phyloP scores from a whole-genome alignment of 2,888 invertebrate species.

The Germaria angustata region DNA sequence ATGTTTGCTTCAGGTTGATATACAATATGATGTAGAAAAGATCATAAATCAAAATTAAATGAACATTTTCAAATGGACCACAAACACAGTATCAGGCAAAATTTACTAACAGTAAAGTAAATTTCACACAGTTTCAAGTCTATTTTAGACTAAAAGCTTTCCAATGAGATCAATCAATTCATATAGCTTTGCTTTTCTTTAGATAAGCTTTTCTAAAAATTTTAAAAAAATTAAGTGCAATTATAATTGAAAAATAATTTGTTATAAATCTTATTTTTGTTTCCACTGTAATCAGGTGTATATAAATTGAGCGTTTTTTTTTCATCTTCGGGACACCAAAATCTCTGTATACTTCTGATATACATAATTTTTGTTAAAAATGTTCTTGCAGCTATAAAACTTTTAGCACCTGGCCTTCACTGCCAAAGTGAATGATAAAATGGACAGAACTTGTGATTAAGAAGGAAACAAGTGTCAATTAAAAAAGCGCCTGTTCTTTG shows the following conservation, averaged over 20 bases:
- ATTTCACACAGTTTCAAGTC: too few species aligned
- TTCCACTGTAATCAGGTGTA: background rate
- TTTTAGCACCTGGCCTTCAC: slow-evolving; percentile 45
- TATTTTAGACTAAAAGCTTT: too few species aligned
- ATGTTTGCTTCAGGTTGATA: slow-evolving; percentile 49
- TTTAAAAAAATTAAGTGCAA: too few species aligned
- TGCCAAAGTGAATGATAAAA: slow-evolving; percentile 8
- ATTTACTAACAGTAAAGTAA: too few species aligned
- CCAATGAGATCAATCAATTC: too few species aligned
- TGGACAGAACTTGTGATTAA: slow-evolving; percentile 14
- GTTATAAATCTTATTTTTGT: background rate
- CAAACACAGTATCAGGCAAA: slow-evolving; percentile 3
- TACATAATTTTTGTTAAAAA: background rate
- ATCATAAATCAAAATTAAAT: slow-evolving; percentile 64
- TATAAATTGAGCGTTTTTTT: background rate
- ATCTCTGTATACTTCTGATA: background rate
- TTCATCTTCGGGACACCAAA: background rate
- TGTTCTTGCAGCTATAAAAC: slow-evolving; percentile 6
- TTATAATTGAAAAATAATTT: background rate
- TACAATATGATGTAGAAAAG: slow-evolving; percentile 50
- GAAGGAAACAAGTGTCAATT: slow-evolving; percentile 33
- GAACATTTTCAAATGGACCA: slow-evolving; percentile 35
- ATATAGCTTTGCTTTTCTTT: too few species aligned
- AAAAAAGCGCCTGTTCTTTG: slow-evolving; percentile 1
- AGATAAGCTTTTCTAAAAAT: background rate